phyloP scores from a whole-genome alignment of 2,113 vertebrate genomes.

The Cyphomyrus plagiostoma region DNA sequence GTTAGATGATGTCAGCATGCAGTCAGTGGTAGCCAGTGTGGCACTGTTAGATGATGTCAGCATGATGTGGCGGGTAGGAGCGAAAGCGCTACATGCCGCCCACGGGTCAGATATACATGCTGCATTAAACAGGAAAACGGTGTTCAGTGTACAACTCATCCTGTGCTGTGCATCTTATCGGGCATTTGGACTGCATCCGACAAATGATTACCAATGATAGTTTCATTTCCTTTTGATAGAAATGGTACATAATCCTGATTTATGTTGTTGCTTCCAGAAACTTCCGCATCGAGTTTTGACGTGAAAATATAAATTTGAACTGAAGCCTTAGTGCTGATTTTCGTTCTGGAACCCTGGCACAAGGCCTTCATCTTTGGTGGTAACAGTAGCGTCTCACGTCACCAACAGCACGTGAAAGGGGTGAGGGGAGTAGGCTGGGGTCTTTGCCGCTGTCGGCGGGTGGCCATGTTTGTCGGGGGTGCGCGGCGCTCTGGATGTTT shows the following conservation, averaged over 20 bases:
- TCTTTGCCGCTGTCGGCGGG: conserved; percentile 22
- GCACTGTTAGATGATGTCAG: neutral
- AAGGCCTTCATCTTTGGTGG: conserved; percentile 19
- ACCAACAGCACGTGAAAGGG: conserved; percentile 22
- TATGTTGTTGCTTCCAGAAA: neutral
- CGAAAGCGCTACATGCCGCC: neutral
- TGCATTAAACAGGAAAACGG: neutral
- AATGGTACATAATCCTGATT: neutral
- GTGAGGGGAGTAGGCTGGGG: neutral
- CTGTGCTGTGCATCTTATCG: neutral
- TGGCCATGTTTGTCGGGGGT: conserved; percentile 28
- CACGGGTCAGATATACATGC: neutral
- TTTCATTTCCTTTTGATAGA: neutral
- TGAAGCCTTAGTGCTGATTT: neutral
- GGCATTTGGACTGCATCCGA: too few species aligned
- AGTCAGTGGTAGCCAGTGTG: neutral
- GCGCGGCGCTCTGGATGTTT: conserved; percentile 32
- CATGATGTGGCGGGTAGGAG: neutral
- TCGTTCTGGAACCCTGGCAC: neutral
- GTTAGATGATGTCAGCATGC: neutral
- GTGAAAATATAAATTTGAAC: neutral
- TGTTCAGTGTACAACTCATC: neutral
- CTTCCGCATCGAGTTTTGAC: neutral
- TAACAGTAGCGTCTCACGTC: conserved; percentile 38
- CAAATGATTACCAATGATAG: neutral